A percentile compares a stretch with the other conserved stretches of the same genome.
phyloP scores from a whole-genome alignment of 2,113 vertebrate species.

The Sapayoa aenigma region DNA sequence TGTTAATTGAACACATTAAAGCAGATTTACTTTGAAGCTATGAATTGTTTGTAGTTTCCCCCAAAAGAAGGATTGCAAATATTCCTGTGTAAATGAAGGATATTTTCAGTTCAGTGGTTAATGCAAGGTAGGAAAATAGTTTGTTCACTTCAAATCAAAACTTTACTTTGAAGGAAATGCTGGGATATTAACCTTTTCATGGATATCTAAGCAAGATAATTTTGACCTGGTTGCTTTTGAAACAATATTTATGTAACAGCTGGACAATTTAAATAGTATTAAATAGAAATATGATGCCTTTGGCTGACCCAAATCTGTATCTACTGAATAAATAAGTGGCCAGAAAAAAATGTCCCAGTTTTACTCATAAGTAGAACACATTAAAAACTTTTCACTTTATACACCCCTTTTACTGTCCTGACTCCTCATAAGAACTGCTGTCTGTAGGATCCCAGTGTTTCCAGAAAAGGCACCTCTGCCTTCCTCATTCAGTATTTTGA shows the following conservation, averaged over 20 bases:
- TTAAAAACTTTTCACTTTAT: background rate
- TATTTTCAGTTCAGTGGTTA: constrained; percentile 42
- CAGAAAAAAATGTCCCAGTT: background rate
- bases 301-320: background rate
- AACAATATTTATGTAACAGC: background rate
- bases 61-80: background rate
- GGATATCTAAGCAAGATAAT: background rate
- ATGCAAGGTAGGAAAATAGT: background rate
- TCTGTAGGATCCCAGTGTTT: background rate
- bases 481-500: background rate
- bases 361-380: background rate
- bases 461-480: background rate
- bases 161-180: background rate
- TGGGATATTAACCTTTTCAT: background rate
- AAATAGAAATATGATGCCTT: background rate
- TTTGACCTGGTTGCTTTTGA: too few species aligned
- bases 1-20: constrained; percentile 44
- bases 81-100: background rate
- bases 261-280: background rate
- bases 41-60: constrained; percentile 4
- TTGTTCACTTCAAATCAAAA: background rate
- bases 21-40: constrained; percentile 50
- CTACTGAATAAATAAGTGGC: background rate
- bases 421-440: background rate
- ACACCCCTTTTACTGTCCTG: background rate